Conservation (phyloP, 2,113 vertebrate genomes). For the Thamnophis sirtalis region DNA sequence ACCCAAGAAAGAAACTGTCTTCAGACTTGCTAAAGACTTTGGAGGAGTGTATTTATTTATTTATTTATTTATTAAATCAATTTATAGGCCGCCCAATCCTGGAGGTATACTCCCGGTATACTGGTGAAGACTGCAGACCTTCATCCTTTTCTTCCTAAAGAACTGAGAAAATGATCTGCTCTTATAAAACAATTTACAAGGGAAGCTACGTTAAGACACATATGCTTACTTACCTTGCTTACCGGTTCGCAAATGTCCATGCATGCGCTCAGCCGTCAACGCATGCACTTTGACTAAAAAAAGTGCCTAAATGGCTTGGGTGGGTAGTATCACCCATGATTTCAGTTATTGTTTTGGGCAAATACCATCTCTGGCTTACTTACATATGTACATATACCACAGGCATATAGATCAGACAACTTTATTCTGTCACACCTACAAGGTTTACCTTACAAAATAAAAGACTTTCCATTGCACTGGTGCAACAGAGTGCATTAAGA, state of each 20-base stretch:
- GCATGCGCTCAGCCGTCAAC: too few species aligned
- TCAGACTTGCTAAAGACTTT: background rate
- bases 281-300: too few species aligned
- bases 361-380: background rate
- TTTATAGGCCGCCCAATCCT: too few species aligned
- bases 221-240: background rate
- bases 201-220: background rate
- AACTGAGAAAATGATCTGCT: background rate
- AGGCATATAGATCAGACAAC: background rate
- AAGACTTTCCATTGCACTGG: background rate
- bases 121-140: conserved; percentile 28
- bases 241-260: too few species aligned
- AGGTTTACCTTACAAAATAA: background rate
- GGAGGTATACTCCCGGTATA: too few species aligned
- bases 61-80: too few species aligned
- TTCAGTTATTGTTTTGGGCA: too few species aligned
- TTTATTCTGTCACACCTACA: background rate
- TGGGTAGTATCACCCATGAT: too few species aligned
- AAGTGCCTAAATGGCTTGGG: too few species aligned
- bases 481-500: background rate
- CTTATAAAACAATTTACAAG: background rate
- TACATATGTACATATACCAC: background rate
- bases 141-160: background rate
- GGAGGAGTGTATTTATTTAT: conserved; percentile 28
- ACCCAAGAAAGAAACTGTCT: conserved; percentile 30